These are phyloP conservation scores for Drosophila kokeensis DNA, from an alignment of 2,888 invertebrate species.

Conservation along the genomic window DNA sequence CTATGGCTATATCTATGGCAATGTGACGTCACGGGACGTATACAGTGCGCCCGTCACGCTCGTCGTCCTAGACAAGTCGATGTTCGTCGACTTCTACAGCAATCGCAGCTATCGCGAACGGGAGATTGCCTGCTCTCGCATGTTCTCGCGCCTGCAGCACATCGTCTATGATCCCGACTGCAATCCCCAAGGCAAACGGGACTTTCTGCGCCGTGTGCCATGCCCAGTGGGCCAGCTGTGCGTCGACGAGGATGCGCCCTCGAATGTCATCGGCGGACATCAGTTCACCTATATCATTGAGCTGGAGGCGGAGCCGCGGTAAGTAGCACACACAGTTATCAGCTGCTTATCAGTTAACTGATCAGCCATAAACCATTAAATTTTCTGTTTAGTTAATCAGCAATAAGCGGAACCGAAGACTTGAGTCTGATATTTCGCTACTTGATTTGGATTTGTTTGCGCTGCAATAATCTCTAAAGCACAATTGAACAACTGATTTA, in stretches of 20 bases:
- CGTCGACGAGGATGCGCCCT: slow-evolving; percentile 93
- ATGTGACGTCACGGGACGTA: slow-evolving; percentile 91
- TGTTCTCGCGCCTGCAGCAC: slow-evolving; percentile 93
- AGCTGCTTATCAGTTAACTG: slow-evolving; percentile 22
- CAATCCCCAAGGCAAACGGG: slow-evolving; percentile 86
- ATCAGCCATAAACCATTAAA: slow-evolving; percentile 20
- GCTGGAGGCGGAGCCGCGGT: slow-evolving; percentile 95
- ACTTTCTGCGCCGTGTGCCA: slow-evolving; percentile 93
- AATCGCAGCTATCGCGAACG: slow-evolving; percentile 89
- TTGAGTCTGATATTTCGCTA: neutral
- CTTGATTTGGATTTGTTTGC: slow-evolving; percentile 7
- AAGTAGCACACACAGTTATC: slow-evolving; percentile 57
- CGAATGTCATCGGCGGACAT: slow-evolving; percentile 93
- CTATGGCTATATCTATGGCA: slow-evolving; percentile 98
- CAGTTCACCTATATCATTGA: slow-evolving; percentile 98
- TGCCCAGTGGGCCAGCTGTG: slow-evolving; percentile 92
- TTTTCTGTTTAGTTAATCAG: neutral
- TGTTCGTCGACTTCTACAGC: slow-evolving; percentile 95
- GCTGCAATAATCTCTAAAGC: neutral
- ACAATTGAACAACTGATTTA: neutral
- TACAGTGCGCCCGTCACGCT: slow-evolving; percentile 90
- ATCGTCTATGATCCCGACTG: slow-evolving; percentile 94
- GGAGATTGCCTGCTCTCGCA: slow-evolving; percentile 91
- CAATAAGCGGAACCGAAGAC: slow-evolving; percentile 1
- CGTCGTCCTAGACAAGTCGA: slow-evolving; percentile 94